Conservation (phyloP, 37 sponge, comb jelly and placozoan species). For the Aplysina aerophoba region DNA sequence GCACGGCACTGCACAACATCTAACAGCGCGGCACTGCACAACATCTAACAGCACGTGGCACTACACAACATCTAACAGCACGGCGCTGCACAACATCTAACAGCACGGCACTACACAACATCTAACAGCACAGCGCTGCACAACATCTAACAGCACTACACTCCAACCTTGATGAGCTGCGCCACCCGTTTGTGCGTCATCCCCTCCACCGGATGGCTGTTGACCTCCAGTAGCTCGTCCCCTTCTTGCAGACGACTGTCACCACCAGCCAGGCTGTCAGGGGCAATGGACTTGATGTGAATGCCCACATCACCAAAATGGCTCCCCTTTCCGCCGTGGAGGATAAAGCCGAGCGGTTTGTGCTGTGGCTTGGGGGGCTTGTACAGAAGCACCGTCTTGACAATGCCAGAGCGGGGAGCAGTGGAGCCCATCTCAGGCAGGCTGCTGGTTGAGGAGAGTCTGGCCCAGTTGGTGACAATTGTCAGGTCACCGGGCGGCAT, state of each 20-base stretch:
- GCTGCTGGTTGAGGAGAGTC: neutral
- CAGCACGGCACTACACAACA: too few species aligned
- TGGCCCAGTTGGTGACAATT: constrained; percentile 25
- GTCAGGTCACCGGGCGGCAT: neutral
- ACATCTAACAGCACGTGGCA: too few species aligned
- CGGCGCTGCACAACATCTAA: too few species aligned
- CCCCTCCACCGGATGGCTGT: constrained; percentile 42
- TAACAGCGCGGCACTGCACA: too few species aligned
- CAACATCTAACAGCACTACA: neutral
- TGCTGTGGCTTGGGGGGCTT: constrained; percentile 48
- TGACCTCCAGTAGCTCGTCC: constrained; percentile 67
- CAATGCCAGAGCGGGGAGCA: neutral
- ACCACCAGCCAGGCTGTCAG: constrained; percentile 47
- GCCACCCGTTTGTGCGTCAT: constrained; percentile 62
- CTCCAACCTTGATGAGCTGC: constrained; percentile 56
- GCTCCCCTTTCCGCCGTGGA: constrained; percentile 55
- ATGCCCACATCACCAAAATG: constrained; percentile 53
- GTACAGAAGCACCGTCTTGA: constrained; percentile 24
- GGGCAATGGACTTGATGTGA: constrained; percentile 41
- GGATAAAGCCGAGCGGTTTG: constrained; percentile 65
- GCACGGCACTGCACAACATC: too few species aligned
- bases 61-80: too few species aligned
- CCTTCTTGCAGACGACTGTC: constrained; percentile 63
- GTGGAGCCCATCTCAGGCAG: neutral
- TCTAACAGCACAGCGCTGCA: too few species aligned